Evolutionary conservation across 2,113 vertebrate species (phyloP).

Genomic region (Hepsetus odoe): DNA sequence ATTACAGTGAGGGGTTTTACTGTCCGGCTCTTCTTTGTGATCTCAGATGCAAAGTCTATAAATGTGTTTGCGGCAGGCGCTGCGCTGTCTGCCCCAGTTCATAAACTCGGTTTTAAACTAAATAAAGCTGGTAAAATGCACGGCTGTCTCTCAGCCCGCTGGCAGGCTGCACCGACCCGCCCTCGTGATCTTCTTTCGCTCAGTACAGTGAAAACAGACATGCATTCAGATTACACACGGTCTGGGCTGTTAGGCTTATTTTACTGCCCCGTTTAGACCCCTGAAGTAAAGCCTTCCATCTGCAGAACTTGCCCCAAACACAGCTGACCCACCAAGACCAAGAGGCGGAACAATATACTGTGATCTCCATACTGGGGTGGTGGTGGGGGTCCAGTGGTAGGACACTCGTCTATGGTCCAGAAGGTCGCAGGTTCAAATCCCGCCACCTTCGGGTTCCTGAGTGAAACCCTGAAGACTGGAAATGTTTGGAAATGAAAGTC

Average conservation of each 20-base stretch:
- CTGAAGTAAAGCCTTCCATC: no score
- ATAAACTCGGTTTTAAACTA: slow-evolving; percentile 44
- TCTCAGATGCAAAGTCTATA: not conserved
- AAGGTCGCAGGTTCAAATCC: no score
- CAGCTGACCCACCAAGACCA: no score
- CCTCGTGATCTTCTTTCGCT: not conserved
- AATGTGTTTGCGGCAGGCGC: slow-evolving; percentile 4
- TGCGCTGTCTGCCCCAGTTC: slow-evolving; percentile 18
- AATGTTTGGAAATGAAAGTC: no score
- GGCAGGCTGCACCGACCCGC: not conserved
- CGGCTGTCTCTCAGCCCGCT: not conserved
- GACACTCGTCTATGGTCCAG: no score
- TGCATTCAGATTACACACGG: not conserved
- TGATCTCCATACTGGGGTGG: no score
- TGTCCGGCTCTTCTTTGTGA: not conserved
- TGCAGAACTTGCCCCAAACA: no score
- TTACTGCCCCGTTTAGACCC: not conserved
- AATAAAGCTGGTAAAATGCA: slow-evolving; percentile 41
- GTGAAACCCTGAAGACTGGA: no score
- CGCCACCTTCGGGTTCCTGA: no score
- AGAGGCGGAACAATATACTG: no score
- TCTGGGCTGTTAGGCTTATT: not conserved
- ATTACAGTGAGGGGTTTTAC: not conserved
- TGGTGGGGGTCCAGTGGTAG: no score
- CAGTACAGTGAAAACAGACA: not conserved